Evolutionary conservation across 2,113 vertebrate species (phyloP).

Genomic region (Petromus typicus): DNA sequence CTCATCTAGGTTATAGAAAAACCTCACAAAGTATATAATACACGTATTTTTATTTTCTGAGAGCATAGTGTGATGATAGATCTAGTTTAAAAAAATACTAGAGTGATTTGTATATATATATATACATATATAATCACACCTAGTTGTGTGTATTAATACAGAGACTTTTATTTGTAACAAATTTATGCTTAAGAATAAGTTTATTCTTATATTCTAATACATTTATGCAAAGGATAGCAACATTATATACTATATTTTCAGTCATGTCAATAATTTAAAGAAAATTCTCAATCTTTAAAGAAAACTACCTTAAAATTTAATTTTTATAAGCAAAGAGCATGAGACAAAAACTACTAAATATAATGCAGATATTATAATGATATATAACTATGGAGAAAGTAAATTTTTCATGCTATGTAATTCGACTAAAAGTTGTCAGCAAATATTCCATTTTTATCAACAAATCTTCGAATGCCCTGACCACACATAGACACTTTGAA

Average conservation of each 20-base stretch:
- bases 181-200: conserved; percentile 4
- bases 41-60: neutral
- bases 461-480: neutral
- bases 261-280: neutral
- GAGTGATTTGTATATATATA: too few relatives aligned
- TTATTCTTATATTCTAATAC: neutral
- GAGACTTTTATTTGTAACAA: neutral
- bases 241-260: neutral
- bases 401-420: conserved; percentile 28
- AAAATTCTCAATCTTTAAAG: conserved; percentile 52
- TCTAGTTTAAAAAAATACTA: neutral
- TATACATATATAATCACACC: neutral
- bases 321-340: conserved; percentile 39
- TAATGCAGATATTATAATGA: conserved; percentile 28
- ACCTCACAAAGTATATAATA: neutral
- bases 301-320: conserved; percentile 57
- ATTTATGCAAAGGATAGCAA: neutral
- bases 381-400: neutral
- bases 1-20: neutral
- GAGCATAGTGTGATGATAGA: neutral
- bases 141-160: neutral
- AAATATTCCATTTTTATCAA: conserved; percentile 18
- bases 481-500: neutral
- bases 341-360: conserved; percentile 38
- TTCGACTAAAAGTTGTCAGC: neutral